Evolutionary conservation across 2,113 vertebrate species (phyloP), one percentile per base, ranked within the genome.

Genomic region (Anas platyrhynchos): DNA sequence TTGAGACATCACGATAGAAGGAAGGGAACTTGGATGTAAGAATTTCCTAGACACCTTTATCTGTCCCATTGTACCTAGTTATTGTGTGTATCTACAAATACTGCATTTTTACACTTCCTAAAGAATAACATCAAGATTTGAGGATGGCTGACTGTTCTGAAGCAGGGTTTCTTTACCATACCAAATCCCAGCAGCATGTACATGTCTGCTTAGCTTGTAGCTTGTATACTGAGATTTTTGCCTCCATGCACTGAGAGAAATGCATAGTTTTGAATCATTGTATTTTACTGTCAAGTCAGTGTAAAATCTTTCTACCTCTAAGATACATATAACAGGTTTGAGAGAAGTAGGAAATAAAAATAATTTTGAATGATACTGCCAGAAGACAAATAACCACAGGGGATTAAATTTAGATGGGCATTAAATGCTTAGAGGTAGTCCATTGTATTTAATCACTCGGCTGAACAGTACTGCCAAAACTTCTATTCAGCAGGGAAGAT

Each of bases 61-160:
- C 83, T 74, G 52, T 61, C 61, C 81, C 25, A 2, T 36, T 87
- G 29, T 48, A 22, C 34, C 27, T 34, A 32, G 13, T 32, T 43
- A 7, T 27, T 41, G 9, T 7, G 54, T 55, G 5, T 56, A 29
- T 69, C 81, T 79, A 65, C 38, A 58, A 93, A 56, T 29, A 7
- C 11, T 23, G 29, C 21, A 6, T 54, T 32, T 44, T 66, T 44
- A 48, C 9, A 1, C 44, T 65, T 76, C 11, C 27, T 59, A 16
- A 46, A 48, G n/a, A n/a, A 9, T 13, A 72, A 61, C 58, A 43
- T 15, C 29, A 34, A 31, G 20, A 43, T 41, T 26, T 44, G 88
- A 94, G 91, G 71, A 73, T 67, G 58, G 56, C 59, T 59, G 13
- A 86, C 73, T 82, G 86, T 68, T 89, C 84, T 96, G 50, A 83